Conservation (phyloP, 2,888 invertebrate species). For the Therioaphis trifolii region DNA sequence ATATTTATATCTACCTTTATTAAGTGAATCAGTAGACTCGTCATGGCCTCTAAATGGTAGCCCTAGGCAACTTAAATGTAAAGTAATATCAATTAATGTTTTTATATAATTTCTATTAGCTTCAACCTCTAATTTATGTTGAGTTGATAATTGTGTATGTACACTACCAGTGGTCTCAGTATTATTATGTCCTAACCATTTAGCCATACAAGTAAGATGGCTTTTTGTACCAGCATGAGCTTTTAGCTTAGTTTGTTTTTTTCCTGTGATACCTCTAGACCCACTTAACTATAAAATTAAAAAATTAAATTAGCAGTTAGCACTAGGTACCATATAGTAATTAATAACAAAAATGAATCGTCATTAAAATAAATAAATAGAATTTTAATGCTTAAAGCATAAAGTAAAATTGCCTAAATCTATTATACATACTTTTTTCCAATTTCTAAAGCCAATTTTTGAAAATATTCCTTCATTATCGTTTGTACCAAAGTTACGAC, state of each 20-base stretch:
- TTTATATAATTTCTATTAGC: constrained; percentile 14
- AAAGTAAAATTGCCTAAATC: neutral
- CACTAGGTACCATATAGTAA: neutral
- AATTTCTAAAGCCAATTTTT: constrained; percentile 9
- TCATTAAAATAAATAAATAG: neutral
- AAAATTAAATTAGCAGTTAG: neutral
- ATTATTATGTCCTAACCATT: constrained; percentile 17
- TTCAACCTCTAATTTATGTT: constrained; percentile 25
- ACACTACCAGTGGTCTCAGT: constrained; percentile 2
- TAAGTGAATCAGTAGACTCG: constrained; percentile 65
- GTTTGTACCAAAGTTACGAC: neutral
- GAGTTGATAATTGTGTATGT: constrained; percentile 8
- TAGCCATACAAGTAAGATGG: neutral
- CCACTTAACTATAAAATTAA: constrained; percentile 14
- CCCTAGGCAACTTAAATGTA: constrained; percentile 65
- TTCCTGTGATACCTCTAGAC: constrained; percentile 2
- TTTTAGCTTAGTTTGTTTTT: neutral
- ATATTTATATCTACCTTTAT: constrained; percentile 66
- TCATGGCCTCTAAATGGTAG: constrained; percentile 66
- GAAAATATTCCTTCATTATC: constrained; percentile 19
- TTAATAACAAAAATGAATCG: neutral
- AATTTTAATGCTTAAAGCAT: neutral
- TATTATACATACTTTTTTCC: neutral
- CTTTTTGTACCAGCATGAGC: constrained; percentile 11
- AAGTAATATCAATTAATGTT: neutral